Evolutionary conservation across 23 tunicate genomes (phyloP), one percentile per base, ranked within the genome.

Genomic region (Styela clava): DNA sequence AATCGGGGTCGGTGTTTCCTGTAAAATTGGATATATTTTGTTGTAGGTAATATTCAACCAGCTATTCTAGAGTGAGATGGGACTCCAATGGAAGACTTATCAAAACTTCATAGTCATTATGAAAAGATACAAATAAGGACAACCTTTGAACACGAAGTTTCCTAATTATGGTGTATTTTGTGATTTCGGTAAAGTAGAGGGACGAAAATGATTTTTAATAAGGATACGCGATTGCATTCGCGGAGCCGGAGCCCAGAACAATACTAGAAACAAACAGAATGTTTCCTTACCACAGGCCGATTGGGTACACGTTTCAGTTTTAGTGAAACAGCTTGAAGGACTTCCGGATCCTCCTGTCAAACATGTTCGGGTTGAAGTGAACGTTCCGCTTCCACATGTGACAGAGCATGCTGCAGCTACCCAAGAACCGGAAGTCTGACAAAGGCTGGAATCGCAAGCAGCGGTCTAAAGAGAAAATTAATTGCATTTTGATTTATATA

Each of bases 381-480:
- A 3, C 2, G 82, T 51, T 56, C 82, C 82, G 28, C 69, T n/a
- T 1, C 82, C 82, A 21, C 82, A 78, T 12, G 82, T 61, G 0
- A 78, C 33, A 16, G 2, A 52, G 2, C 82, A 78, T 7, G 69
- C 21, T 26, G 68, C 69, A 23, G 33, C 0, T 1, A 62, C 63
- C 82, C 82, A 78, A 20, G 35, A 63, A 19, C 36, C 33, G n/a
- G 61, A 78, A 24, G 19, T 28, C 22, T 63, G n/a, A 33, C 82
- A 78, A 27, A 78, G 82, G 33, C 12, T 52, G 33, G 82, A 37
- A 63, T 78, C 61, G 82, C 82, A 78, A n/a, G 82, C 0, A 26
- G 31, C 20, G 16, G 82, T 61, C 82, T 78, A 31, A 24, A 16
- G 32, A 73, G 28, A 12, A 5, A 44, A 44, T n/a, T n/a, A n/a